phyloP scores from a whole-genome alignment of 2,888 invertebrate genomes.

The Flabesymbios commensalis region DNA sequence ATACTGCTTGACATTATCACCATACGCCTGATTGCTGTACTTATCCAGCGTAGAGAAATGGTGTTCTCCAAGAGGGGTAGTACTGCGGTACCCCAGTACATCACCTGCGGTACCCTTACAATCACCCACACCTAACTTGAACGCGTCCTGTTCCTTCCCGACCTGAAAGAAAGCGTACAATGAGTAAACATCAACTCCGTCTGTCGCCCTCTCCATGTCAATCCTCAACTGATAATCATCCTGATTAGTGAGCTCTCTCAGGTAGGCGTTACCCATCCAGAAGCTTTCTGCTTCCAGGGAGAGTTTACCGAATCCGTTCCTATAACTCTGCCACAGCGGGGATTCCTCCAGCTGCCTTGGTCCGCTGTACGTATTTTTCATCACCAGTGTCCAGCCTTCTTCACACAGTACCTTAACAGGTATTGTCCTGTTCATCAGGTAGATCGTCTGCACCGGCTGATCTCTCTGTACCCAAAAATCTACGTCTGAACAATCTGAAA shows the following conservation, averaged over 20 bases:
- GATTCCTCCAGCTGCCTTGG: no score
- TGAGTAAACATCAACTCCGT: conserved; percentile 2
- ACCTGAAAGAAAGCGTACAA: conserved; percentile 19
- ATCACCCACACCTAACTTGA: conserved; percentile 8
- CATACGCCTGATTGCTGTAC: background rate
- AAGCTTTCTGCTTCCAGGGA: background rate
- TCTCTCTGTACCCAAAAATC: conserved; percentile 18
- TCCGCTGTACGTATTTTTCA: background rate
- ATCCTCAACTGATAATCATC: conserved; percentile 11
- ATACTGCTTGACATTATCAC: background rate
- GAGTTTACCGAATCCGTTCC: conserved; percentile 13
- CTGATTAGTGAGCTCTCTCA: conserved; percentile 8
- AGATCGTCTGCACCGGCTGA: conserved; percentile 15
- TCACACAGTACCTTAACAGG: conserved; percentile 13
- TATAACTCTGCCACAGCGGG: conserved; percentile 12
- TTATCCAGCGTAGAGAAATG: conserved; percentile 5
- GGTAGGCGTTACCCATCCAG: conserved; percentile 24
- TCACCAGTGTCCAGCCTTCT: conserved; percentile 20
- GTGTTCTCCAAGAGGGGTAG: background rate
- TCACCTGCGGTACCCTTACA: conserved; percentile 14
- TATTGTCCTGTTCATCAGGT: background rate
- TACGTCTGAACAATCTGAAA: conserved; percentile 20
- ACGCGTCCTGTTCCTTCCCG: background rate
- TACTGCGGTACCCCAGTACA: conserved; percentile 13
- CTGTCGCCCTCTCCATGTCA: conserved; percentile 3